phyloP scores from a whole-genome alignment of 2,113 vertebrate species.

The Atherinomorus stipes region DNA sequence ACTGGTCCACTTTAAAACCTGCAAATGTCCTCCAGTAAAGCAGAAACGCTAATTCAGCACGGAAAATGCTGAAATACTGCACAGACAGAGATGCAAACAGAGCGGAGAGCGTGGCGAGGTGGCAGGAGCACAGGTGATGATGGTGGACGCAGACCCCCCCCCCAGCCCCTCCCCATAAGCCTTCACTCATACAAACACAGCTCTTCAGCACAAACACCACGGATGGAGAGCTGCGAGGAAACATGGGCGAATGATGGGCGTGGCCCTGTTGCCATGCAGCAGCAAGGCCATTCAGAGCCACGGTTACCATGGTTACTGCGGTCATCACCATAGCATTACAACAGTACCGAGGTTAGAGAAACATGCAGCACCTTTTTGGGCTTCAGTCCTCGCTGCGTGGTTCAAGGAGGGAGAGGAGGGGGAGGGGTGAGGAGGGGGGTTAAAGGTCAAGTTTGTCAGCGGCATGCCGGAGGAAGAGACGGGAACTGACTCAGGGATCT shows the following conservation, averaged over 20 bases:
- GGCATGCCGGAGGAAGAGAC: slow-evolving; percentile 55
- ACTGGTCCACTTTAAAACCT: not conserved
- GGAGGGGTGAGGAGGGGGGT: slow-evolving; percentile 44
- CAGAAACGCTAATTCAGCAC: too few relatives aligned
- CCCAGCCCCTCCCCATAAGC: not conserved
- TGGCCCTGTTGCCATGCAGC: slow-evolving; percentile 70
- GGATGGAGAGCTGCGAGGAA: slow-evolving; percentile 7
- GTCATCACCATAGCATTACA: slow-evolving; percentile 59
- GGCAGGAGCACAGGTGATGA: slow-evolving; percentile 17
- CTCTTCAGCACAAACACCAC: not conserved
- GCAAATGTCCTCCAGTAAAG: not conserved
- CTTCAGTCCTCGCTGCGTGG: slow-evolving; percentile 93
- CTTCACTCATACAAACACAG: slow-evolving; percentile 30
- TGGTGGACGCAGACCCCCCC: not conserved
- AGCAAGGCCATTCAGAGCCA: slow-evolving; percentile 65
- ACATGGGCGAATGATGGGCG: slow-evolving; percentile 38
- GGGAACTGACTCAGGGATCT: slow-evolving; percentile 5
- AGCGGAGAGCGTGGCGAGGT: slow-evolving; percentile 7
- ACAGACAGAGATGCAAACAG: slow-evolving; percentile 28
- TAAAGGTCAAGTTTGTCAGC: slow-evolving; percentile 55
- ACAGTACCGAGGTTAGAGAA: slow-evolving; percentile 74
- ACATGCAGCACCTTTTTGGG: slow-evolving; percentile 94
- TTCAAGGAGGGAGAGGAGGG: slow-evolving; percentile 58
- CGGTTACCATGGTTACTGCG: slow-evolving; percentile 54
- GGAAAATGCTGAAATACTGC: slow-evolving; percentile 19